A percentile compares a stretch with the other conserved stretches of the same genome.
Evolutionary conservation across 2,888 invertebrate species (phyloP).

Genomic region (Gandaritis pyraliata): DNA sequence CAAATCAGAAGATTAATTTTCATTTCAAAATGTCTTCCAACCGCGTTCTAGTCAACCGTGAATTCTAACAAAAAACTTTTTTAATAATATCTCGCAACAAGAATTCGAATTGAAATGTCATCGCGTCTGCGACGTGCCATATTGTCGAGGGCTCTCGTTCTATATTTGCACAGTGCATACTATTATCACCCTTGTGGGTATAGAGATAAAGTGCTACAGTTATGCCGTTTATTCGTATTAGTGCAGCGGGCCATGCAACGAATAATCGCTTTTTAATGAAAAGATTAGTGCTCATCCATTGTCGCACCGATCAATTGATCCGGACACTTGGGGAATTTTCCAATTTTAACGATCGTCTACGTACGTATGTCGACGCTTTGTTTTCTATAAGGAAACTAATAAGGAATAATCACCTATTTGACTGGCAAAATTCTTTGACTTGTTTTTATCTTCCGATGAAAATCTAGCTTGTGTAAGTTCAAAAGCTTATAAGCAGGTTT

Average conservation of each 20-base stretch:
- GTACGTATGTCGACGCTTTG: conserved; percentile 21
- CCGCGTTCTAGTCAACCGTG: conserved; percentile 53
- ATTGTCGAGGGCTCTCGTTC: conserved; percentile 57
- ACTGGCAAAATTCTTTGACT: too few relatives aligned
- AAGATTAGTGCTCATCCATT: conserved; percentile 78
- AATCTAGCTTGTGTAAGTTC: too few relatives aligned
- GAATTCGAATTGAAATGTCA: conserved; percentile 83
- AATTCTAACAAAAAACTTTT: conserved; percentile 60
- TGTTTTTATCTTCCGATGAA: too few relatives aligned
- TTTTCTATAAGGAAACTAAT: too few relatives aligned
- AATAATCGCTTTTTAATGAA: conserved; percentile 84
- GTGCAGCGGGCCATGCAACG: conserved; percentile 78
- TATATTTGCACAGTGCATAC: conserved; percentile 30
- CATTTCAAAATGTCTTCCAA: conserved; percentile 29
- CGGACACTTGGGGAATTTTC: conserved; percentile 77
- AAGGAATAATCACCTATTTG: conserved; percentile 13
- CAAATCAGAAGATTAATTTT: conserved; percentile 20
- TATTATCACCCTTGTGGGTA: conserved; percentile 48
- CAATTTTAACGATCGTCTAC: conserved; percentile 68
- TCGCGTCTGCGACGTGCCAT: conserved; percentile 68
- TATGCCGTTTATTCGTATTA: conserved; percentile 71
- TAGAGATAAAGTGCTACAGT: conserved; percentile 42
- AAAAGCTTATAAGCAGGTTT: too few relatives aligned
- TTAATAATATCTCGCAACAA: conserved; percentile 69
- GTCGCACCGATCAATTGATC: conserved; percentile 68